Base-by-base conservation (phyloP, 1,140 invertebrate species). In the Zaprionus africanus region DNA sequence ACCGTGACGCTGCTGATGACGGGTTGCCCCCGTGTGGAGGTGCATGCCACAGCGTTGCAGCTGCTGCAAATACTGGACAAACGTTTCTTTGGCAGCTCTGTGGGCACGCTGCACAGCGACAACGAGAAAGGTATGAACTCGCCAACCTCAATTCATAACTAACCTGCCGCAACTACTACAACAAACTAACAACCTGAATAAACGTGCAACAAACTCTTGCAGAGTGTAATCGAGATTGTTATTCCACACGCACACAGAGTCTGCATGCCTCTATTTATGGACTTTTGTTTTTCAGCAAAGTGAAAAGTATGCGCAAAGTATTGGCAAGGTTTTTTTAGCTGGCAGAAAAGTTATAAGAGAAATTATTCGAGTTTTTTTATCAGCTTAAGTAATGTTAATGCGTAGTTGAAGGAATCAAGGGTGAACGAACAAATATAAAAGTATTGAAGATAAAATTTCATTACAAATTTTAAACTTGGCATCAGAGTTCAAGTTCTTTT, bases 1-100 rank as follows among this genome's bases (percentile, higher is more conserved):
- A 99, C 99, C 91, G 97, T 99, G 7, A 98, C 98, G 0, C 94
- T 99, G 24, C 96, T 99, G 94, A 99, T 98, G 93, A 98, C 98
- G 4, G 98, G 98, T 15, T 98, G 97, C 93, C 97, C 98, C 0
- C 95, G 98, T 28, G 96, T 96, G n/a, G 94, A 95, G 19, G 96
- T 99, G 1, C 97, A 99, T 91, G 97, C 99, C 90, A 98, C 97
- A 9, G 98, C 99, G 0, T 94, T 99, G 53, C 97, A 99, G 83
- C 94, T 99, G 28, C 94, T 99, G 4, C 98, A 99, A 91, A 94
- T 99, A 13, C 93, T 99, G 43, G 98, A 99, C 93, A 97, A 98
- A 87, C 94, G 98, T 64, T 99, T 99, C 94, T 99, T 99, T 91
- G 97, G 98, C 53, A 95, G 95, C 77, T 73, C 80, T 13, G 95